Evolutionary conservation across 2,888 invertebrate genomes (phyloP).

Genomic region (Eupelmus urozonus): DNA sequence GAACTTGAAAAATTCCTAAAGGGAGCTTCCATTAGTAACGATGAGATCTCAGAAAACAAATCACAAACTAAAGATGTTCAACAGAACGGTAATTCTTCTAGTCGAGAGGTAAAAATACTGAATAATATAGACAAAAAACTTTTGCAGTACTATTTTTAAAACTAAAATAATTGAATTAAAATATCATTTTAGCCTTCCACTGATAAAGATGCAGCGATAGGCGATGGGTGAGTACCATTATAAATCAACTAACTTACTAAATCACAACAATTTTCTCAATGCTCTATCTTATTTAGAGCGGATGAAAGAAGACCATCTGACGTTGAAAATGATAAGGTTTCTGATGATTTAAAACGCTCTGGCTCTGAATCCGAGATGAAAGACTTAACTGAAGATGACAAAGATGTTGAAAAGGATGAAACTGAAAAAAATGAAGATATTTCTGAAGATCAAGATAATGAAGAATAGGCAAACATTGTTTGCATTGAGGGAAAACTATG

Average conservation of each 20-base stretch:
- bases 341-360: slow-evolving; percentile 66
- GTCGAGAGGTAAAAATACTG: slow-evolving; percentile 73
- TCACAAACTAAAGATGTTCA: slow-evolving; percentile 69
- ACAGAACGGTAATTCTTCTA: slow-evolving; percentile 75
- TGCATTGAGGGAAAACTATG: slow-evolving; percentile 27
- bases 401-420: slow-evolving; percentile 72
- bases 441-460: slow-evolving; percentile 73
- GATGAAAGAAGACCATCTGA: slow-evolving; percentile 68
- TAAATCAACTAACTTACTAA: neutral
- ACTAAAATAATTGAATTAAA: slow-evolving; percentile 19
- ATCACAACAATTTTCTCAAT: slow-evolving; percentile 22
- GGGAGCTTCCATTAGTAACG: slow-evolving; percentile 80
- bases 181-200: slow-evolving; percentile 71
- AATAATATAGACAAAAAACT: slow-evolving; percentile 49
- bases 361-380: slow-evolving; percentile 68
- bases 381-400: slow-evolving; percentile 68
- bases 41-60: slow-evolving; percentile 72
- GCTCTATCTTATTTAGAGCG: slow-evolving; percentile 62
- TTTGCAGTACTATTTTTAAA: too few relatives aligned
- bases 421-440: slow-evolving; percentile 72
- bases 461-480: slow-evolving; percentile 68
- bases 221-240: slow-evolving; percentile 42
- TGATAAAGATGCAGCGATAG: slow-evolving; percentile 70
- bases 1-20: slow-evolving; percentile 93
- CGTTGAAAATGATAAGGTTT: slow-evolving; percentile 62